phyloP scores from a whole-genome alignment of 2,888 invertebrate genomes.

The Tuberolachnus salignus region DNA sequence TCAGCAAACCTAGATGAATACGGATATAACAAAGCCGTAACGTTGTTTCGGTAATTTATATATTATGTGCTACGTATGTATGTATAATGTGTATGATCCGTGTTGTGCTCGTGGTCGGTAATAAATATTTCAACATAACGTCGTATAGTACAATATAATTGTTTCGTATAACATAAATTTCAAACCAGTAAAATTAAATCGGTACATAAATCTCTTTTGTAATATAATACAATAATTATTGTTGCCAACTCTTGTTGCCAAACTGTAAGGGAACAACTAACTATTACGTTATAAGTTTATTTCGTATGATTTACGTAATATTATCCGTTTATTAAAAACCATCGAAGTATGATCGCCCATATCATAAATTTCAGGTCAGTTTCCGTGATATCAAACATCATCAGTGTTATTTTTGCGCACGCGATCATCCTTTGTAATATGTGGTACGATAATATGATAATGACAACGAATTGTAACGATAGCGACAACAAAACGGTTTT shows the following conservation, averaged over 20 bases:
- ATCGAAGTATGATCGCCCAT: too few relatives aligned
- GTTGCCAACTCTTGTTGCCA: too few relatives aligned
- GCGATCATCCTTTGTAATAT: too few relatives aligned
- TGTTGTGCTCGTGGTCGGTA: not conserved
- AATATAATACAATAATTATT: too few relatives aligned
- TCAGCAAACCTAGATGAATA: not conserved
- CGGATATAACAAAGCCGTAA: not conserved
- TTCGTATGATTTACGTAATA: too few relatives aligned
- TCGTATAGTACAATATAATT: not conserved
- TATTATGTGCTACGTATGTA: not conserved
- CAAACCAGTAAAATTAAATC: not conserved
- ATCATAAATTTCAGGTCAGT: too few relatives aligned
- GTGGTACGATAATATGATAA: too few relatives aligned
- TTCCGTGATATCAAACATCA: too few relatives aligned
- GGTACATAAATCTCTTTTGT: not conserved
- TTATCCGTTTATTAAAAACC: too few relatives aligned
- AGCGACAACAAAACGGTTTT: not conserved
- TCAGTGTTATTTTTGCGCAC: too few relatives aligned
- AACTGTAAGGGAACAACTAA: too few relatives aligned
- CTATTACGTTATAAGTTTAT: too few relatives aligned
- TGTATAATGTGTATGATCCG: not conserved
- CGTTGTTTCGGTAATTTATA: constrained; percentile 2
- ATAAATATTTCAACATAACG: not conserved
- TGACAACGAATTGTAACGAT: not conserved
- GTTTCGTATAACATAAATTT: not conserved